Evolutionary conservation across 92 coral and sea anemone species (phyloP), one percentile per base, ranked within the genome.

Genomic region (Meandrina meandrites): DNA sequence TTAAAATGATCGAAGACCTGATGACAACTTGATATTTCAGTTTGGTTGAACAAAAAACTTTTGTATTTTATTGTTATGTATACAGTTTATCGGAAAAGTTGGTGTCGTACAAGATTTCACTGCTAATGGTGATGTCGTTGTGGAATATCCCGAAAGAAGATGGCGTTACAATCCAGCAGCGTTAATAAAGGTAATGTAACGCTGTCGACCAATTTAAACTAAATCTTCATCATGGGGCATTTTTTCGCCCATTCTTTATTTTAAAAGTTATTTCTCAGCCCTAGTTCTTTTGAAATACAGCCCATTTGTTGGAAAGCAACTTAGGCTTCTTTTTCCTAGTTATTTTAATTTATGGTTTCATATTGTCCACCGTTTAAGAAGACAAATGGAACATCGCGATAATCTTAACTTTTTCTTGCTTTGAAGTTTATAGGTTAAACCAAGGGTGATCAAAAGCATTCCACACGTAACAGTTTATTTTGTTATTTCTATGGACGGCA

Each of bases 131-230:
- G 92, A 88, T 57, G 94, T 88, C 40, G 31, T 92, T 22, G 91
- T 92, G 12, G 88, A 84, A 36, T 92, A 79, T 40, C 87, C 84
- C 31, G 93, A 90, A 11, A 83, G 18, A 53, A 47, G 77, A 7
- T 92, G 91, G 91, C 91, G 91, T 21, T 87, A 82, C 72, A 88
- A 86, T 79, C 93, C 89, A 60, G 71, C 78, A 36, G 95, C 88
- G 16, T 79, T 92, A 30, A 53, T 93, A 62, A 90, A 87, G 95
- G 95, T 92, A 36, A 83, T 72, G 30, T 57, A 24, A 62, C n/a
- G n/a, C n/a, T n/a, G n/a, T n/a, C n/a, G n/a, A n/a, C n/a, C n/a
- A n/a, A n/a, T n/a, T n/a, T n/a, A n/a, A n/a, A n/a, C n/a, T n/a
- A n/a, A n/a, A n/a, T n/a, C n/a, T n/a, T n/a, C n/a, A n/a, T n/a